Base-by-base conservation (phyloP, 2,888 invertebrate genomes). In the Sminthurides aquaticus region DNA sequence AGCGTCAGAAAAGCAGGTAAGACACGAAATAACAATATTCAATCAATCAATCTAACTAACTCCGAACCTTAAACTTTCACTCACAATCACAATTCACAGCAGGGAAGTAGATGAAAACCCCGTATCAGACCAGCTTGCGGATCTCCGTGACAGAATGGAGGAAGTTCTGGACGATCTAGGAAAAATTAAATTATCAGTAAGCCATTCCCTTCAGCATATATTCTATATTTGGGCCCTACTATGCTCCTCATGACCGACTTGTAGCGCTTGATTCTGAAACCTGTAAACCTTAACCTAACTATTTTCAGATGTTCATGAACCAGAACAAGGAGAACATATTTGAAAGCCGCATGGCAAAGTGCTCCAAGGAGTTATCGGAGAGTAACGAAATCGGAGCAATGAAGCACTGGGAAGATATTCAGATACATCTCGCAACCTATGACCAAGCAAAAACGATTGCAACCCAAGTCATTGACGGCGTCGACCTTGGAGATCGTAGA, bases 371-470 rank as follows among this genome's bases (percentile, higher is more conserved):
- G 15, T 15, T 61, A 3, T 61, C 61, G 3, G 25, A 28, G 11
- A 22, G 26, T 18, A 54, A 54, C 24, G 61, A 61, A 54, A 8
- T 49, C 8, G 54, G 28, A 2, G 61, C 61, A 1, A n/a, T 29
- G 34, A 52, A 54, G n/a, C 29, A 5, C 5, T 61, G 61, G 61
- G 25, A 54, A 20, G 61, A 61, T 20, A 24, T 61, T 1, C 61
- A 61, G 22, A 61, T 61, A 24, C 52, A 61, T 29, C 54, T 61
- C 1, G 54, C 61, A n/a, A 27, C 61, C 2, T 54, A 25, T 26
- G 54, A 61, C 5, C 61, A 61, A 54, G 61, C 61, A 2, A 61
- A 61, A 26, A 1, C 2, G 54, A 61, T 61, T 22, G 61, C 61
- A 20, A 20, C 55, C 11, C 22, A 54, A 20, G 22, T 61, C 25